Evolutionary conservation across 1,140 invertebrate species (phyloP).

Genomic region (Drosophila sp.): DNA sequence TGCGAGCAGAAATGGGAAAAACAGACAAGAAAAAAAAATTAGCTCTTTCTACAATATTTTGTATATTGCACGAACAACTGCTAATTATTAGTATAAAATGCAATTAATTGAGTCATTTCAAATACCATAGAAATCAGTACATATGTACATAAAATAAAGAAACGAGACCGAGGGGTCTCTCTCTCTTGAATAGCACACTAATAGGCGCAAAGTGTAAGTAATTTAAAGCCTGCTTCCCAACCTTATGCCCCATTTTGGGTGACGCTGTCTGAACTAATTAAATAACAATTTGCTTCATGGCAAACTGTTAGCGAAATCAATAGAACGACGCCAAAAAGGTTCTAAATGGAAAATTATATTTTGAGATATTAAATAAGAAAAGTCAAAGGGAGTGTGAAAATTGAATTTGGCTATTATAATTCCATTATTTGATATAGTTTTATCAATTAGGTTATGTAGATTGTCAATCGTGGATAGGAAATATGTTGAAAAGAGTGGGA

Average conservation of each 20-base stretch:
- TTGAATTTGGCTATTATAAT: neutral
- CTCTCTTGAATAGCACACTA: neutral
- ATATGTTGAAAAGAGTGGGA: no score
- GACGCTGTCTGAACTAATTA: slow-evolving; percentile 19
- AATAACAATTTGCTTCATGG: slow-evolving; percentile 17
- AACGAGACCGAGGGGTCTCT: neutral
- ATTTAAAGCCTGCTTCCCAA: neutral
- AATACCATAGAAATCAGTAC: neutral
- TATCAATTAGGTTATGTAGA: no score
- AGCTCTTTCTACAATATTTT: neutral
- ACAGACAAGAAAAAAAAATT: slow-evolving; percentile 1
- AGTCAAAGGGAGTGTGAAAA: neutral
- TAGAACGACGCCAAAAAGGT: slow-evolving; percentile 7
- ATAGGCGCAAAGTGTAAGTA: slow-evolving; percentile 3
- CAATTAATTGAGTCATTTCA: slow-evolving; percentile 4
- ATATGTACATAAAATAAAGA: neutral
- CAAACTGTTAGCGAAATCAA: slow-evolving; percentile 13
- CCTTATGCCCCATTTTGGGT: slow-evolving; percentile 1
- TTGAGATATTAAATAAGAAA: neutral
- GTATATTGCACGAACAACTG: neutral
- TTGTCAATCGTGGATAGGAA: no score
- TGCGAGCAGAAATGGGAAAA: neutral
- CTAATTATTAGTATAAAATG: neutral
- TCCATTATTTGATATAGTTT: neutral
- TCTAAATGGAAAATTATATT: slow-evolving; percentile 3